These are phyloP conservation scores for Malacoraja senta DNA, from an alignment of 2,797 vertebrate genomes.

Conservation along the genomic window DNA sequence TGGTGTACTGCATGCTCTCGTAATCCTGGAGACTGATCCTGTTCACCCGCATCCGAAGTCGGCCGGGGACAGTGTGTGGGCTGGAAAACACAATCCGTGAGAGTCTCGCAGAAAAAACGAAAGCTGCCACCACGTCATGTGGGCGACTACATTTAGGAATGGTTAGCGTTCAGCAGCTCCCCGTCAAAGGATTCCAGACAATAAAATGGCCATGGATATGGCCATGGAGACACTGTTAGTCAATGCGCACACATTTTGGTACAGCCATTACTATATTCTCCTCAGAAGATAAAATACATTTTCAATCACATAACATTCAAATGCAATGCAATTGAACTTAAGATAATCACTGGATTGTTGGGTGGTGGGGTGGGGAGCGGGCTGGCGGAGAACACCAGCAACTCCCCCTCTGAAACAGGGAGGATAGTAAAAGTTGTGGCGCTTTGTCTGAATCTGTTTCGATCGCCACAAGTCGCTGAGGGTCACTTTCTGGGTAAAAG, in stretches of 20 bases:
- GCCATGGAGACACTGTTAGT: too few relatives aligned
- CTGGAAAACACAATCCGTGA: constrained; percentile 55
- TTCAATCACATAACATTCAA: too few relatives aligned
- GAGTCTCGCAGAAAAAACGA: background rate
- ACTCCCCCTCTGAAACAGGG: too few relatives aligned
- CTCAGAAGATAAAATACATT: too few relatives aligned
- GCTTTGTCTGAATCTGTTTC: background rate
- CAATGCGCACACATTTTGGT: too few relatives aligned
- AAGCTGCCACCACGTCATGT: background rate
- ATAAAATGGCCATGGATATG: too few relatives aligned
- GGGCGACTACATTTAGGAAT: background rate
- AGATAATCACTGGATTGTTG: too few relatives aligned
- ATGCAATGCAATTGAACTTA: too few relatives aligned
- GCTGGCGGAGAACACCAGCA: too few relatives aligned
- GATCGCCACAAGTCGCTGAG: background rate
- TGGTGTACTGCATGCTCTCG: constrained; percentile 87
- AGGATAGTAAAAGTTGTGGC: background rate
- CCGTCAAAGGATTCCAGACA: background rate
- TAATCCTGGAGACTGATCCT: constrained; percentile 88
- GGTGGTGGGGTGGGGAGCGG: too few relatives aligned
- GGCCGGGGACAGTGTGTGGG: constrained; percentile 85
- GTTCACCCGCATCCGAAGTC: constrained; percentile 88
- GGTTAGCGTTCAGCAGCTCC: background rate
- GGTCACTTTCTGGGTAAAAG: background rate
- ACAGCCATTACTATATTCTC: too few relatives aligned